A percentile compares a stretch with the other conserved stretches of the same genome.
Conservation (phyloP, 2,797 vertebrate species). For the Neosilurus mollespiculum region DNA sequence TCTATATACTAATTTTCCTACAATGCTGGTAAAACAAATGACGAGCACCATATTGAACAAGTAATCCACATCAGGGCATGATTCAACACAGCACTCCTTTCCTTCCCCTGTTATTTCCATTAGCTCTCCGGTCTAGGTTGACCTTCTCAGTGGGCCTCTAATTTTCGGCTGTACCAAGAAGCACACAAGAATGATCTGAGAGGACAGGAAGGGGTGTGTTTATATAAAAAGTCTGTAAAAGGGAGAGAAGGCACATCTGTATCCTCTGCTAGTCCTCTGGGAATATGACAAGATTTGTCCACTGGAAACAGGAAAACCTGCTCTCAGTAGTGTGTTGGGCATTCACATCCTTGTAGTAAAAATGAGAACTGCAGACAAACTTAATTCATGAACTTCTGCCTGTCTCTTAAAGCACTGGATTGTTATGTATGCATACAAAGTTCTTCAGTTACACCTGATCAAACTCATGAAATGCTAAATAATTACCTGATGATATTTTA, state of each 20-base stretch:
- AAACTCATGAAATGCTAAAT: neutral
- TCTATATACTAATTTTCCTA: neutral
- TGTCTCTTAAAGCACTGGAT: neutral
- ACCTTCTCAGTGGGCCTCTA: slow-evolving; percentile 40
- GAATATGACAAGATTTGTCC: slow-evolving; percentile 46
- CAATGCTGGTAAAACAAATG: neutral
- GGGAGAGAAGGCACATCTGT: slow-evolving; percentile 56
- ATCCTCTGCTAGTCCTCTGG: slow-evolving; percentile 48
- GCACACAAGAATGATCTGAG: slow-evolving; percentile 31
- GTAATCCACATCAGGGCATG: slow-evolving; percentile 5
- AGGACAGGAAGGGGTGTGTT: slow-evolving; percentile 40
- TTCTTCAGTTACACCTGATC: neutral
- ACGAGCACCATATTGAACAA: neutral
- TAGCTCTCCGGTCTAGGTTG: slow-evolving; percentile 48
- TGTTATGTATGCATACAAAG: neutral
- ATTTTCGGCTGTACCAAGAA: slow-evolving; percentile 27
- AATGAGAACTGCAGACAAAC: slow-evolving; percentile 48
- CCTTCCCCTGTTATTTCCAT: slow-evolving; percentile 59
- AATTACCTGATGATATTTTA: neutral
- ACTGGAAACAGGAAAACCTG: slow-evolving; percentile 42
- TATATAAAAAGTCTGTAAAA: slow-evolving; percentile 35
- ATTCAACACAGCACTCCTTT: slow-evolving; percentile 61
- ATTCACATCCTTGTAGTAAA: slow-evolving; percentile 55
- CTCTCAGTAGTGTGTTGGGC: neutral
- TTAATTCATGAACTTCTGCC: neutral